These are phyloP conservation scores for Megastigmus dorsalis DNA, from an alignment of 2,888 invertebrate species.

Conservation along the genomic window DNA sequence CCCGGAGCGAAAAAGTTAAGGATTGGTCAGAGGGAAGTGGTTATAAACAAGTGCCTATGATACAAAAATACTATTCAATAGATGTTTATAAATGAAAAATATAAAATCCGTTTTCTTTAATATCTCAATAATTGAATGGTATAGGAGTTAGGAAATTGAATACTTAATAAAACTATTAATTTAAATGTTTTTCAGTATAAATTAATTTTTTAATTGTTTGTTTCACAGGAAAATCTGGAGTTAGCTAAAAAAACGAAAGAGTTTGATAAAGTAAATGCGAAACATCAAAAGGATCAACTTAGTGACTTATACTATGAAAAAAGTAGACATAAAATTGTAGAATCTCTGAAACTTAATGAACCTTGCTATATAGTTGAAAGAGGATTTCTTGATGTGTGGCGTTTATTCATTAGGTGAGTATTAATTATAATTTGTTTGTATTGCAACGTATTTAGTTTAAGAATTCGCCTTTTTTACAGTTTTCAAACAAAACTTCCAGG, in stretches of 20 bases:
- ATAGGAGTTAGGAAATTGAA: too few species aligned
- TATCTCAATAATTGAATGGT: too few species aligned
- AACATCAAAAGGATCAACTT: conserved; percentile 68
- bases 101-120: too few species aligned
- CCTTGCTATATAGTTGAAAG: conserved; percentile 68
- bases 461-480: too few species aligned
- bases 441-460: background rate
- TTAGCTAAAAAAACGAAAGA: conserved; percentile 67
- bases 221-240: conserved; percentile 64
- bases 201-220: background rate
- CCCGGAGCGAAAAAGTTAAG: too few species aligned
- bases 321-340: conserved; percentile 65
- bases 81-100: too few species aligned
- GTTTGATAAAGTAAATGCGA: conserved; percentile 69
- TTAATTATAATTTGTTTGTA: background rate
- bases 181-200: too few species aligned
- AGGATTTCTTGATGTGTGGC: conserved; percentile 69
- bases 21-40: too few species aligned
- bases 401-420: conserved; percentile 69
- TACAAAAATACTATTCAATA: background rate
- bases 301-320: conserved; percentile 66
- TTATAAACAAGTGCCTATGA: too few species aligned
- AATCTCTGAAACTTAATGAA: conserved; percentile 60
- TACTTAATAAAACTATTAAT: too few species aligned
- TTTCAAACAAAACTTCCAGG: too few species aligned